Base-by-base conservation (phyloP, 2,113 vertebrate genomes). In the Herpailurus yagouaroundi region DNA sequence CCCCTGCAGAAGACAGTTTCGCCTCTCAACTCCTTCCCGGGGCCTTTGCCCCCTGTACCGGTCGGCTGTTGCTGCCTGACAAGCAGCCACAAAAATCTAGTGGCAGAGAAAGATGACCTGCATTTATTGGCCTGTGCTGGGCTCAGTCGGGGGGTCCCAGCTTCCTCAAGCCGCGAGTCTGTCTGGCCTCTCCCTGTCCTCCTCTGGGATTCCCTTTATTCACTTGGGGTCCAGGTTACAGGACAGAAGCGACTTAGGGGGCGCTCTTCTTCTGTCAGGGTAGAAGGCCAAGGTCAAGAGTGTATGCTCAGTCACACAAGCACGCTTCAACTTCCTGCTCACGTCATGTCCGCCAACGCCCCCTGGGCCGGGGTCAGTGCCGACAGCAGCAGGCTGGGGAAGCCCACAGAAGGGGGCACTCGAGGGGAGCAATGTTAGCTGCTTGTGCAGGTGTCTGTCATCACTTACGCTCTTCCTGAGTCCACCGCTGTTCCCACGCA, bases 401-500 rank as follows among this genome's bases (percentile, higher is more conserved):
- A 10, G 41, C 7, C 92, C 74, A 36, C 9, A 84, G 66, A 1
- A 36, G 69, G 27, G 7, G 16, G 10, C 15, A 1, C 5, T 3
- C 13, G 4, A 12, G 92, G 7, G 2, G 1, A 19, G 73, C 33
- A 14, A 0, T 4, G 11, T 21, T 15, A 6, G 10, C n/a, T 14
- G 0, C 1, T 1, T 48, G 9, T 4, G 0, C 13, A 0, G 14
- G 21, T 25, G 31, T n/a, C 11, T 38, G 4, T 31, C 36, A 48
- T 10, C 11, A 21, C 50, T 6, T 6, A 15, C 6, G 45, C 64
- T 36, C 23, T 23, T 2, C 6, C 48, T 4, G 13, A 63, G 55
- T n/a, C 1, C 31, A 0, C 52, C 25, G 6, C 1, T 0, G 11
- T 21, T 27, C 8, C 31, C 66, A 3, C 1, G 1, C 18, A 23